These are phyloP conservation scores for Eleutherodactylus coqui DNA, from an alignment of 2,797 vertebrate species.

Conservation along the genomic window DNA sequence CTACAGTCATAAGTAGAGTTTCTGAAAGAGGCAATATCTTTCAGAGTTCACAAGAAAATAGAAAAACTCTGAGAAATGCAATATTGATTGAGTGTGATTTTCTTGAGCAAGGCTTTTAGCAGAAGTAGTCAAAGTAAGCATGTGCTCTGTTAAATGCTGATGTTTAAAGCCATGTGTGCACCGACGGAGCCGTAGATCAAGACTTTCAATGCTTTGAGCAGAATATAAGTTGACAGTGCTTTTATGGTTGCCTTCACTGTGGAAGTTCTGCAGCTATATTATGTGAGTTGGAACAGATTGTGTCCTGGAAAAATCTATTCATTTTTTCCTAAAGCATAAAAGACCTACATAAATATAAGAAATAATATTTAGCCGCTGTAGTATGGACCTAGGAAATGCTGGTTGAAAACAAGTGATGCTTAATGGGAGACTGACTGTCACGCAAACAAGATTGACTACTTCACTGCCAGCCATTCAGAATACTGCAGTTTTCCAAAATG, in stretches of 20 bases:
- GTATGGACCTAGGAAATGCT: neutral
- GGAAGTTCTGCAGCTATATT: slow-evolving; percentile 24
- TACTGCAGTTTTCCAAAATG: neutral
- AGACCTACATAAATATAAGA: neutral
- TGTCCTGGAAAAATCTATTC: neutral
- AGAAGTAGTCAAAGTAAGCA: slow-evolving; percentile 22
- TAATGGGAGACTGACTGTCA: neutral
- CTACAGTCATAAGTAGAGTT: neutral
- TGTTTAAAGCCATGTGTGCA: slow-evolving; percentile 36
- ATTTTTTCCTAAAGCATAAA: neutral
- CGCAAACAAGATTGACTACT: neutral
- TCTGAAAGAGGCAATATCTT: neutral
- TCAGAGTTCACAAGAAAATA: slow-evolving; percentile 8
- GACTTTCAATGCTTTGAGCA: slow-evolving; percentile 34
- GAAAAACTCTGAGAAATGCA: slow-evolving; percentile 26
- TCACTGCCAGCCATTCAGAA: neutral
- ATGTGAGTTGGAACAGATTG: slow-evolving; percentile 32
- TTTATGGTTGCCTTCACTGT: slow-evolving; percentile 26
- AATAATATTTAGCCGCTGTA: slow-evolving; percentile 1
- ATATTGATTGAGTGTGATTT: slow-evolving; percentile 42
- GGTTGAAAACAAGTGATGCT: slow-evolving; percentile 14
- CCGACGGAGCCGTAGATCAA: slow-evolving; percentile 37
- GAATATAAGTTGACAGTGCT: slow-evolving; percentile 42
- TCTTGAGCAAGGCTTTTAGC: slow-evolving; percentile 34
- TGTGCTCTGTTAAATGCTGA: slow-evolving; percentile 34